phyloP scores from a whole-genome alignment of 1,140 invertebrate genomes.

The Dreissena rostriformis region DNA sequence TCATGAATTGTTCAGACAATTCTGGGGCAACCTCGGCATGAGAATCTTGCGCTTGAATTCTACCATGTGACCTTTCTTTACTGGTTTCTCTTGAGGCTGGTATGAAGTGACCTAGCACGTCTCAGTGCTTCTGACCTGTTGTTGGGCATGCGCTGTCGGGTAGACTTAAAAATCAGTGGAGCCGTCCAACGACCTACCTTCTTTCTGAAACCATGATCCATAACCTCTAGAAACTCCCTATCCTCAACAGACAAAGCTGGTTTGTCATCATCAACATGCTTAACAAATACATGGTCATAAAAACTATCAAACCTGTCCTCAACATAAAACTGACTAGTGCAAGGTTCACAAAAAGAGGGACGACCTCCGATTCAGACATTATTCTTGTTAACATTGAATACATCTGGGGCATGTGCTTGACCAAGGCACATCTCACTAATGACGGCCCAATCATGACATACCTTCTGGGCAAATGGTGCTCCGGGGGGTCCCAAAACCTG shows the following conservation, averaged over 20 bases:
- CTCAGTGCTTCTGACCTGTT: too few species aligned
- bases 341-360: slow-evolving; percentile 12
- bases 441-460: slow-evolving; percentile 55
- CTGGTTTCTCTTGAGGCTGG: slow-evolving; percentile 27
- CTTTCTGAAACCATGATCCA: too few species aligned
- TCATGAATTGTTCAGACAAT: not conserved
- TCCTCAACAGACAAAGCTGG: slow-evolving; percentile 8
- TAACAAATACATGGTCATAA: slow-evolving; percentile 18
- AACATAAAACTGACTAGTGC: too few species aligned
- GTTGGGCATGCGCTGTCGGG: too few species aligned
- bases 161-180: slow-evolving; percentile 9
- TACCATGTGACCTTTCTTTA: slow-evolving; percentile 9
- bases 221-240: too few species aligned
- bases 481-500: slow-evolving; percentile 42
- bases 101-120: too few species aligned
- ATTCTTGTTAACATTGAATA: slow-evolving; percentile 44
- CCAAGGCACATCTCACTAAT: slow-evolving; percentile 53
- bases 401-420: slow-evolving; percentile 10
- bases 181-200: slow-evolving; percentile 2
- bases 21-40: slow-evolving; percentile 51
- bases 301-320: not conserved
- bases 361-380: slow-evolving; percentile 33
- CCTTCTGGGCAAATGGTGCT: slow-evolving; percentile 46
- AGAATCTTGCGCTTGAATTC: not conserved
- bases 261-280: slow-evolving; percentile 7